Percentiles rank a stretch among this genome's conserved stretches.
Evolutionary conservation across 1,140 invertebrate species (phyloP).

Genomic region (Amyelois transitella): DNA sequence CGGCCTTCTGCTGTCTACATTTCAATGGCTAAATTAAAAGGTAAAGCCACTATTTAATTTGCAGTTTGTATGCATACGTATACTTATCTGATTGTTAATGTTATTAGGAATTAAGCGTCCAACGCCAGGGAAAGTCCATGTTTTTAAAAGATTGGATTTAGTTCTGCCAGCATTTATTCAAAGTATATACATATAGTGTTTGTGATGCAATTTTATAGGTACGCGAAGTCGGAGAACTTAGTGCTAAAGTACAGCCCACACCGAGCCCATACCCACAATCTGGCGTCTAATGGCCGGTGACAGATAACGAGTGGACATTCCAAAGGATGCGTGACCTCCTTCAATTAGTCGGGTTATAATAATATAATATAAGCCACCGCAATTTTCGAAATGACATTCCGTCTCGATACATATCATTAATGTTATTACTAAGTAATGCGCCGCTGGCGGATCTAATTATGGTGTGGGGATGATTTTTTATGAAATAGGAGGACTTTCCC

Average conservation of each 20-base stretch:
- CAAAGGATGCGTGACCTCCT: slow-evolving; percentile 43
- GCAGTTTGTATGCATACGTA: too few relatives aligned
- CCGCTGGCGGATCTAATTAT: slow-evolving; percentile 6
- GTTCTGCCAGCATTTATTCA: too few relatives aligned
- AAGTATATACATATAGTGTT: too few relatives aligned
- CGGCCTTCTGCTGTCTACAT: too few relatives aligned
- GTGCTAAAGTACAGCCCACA: neutral
- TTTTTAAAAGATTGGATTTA: too few relatives aligned
- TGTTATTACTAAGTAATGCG: slow-evolving; percentile 54
- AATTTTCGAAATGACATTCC: slow-evolving; percentile 68
- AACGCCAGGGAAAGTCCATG: too few relatives aligned
- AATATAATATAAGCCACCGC: slow-evolving; percentile 28
- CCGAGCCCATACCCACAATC: slow-evolving; percentile 1
- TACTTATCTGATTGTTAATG: too few relatives aligned
- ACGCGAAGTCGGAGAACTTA: too few relatives aligned
- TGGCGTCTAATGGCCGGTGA: slow-evolving; percentile 6
- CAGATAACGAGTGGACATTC: slow-evolving; percentile 37
- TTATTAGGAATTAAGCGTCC: too few relatives aligned
- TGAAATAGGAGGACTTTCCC: neutral
- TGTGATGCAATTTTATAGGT: too few relatives aligned
- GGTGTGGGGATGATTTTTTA: neutral
- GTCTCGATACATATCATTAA: slow-evolving; percentile 54
- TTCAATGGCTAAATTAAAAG: too few relatives aligned
- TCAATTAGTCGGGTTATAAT: slow-evolving; percentile 50
- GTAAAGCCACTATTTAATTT: too few relatives aligned